Conservation (phyloP, 2,888 invertebrate species). For the Epinotia ramella region DNA sequence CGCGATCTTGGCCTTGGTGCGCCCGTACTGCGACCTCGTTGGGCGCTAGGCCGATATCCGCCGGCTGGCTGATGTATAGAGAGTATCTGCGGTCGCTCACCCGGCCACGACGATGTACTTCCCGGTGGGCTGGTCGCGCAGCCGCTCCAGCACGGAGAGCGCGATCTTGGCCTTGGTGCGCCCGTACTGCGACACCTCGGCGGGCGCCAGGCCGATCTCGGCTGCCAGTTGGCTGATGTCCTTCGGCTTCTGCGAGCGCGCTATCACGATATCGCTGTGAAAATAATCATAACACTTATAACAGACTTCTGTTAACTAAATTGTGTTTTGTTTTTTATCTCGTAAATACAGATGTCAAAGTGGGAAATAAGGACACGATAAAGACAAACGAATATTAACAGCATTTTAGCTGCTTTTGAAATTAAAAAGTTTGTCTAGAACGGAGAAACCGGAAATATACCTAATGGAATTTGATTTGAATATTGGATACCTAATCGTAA, state of each 20-base stretch:
- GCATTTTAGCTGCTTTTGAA: too few species aligned
- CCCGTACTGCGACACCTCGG: conserved; percentile 96
- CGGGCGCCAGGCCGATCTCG: conserved; percentile 93
- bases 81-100: conserved; percentile 68
- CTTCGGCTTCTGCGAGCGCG: conserved; percentile 95
- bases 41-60: conserved; percentile 93
- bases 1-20: conserved; percentile 97
- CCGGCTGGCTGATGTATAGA: conserved; percentile 59
- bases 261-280: conserved; percentile 94
- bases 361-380: too few species aligned
- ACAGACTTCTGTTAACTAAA: too few species aligned
- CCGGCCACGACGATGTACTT: conserved; percentile 98
- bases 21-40: conserved; percentile 96
- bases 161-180: conserved; percentile 97
- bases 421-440: too few species aligned
- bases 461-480: too few species aligned
- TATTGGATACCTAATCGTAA: too few species aligned
- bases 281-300: neutral
- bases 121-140: conserved; percentile 89
- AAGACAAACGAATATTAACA: too few species aligned
- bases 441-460: too few species aligned
- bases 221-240: conserved; percentile 90
- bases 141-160: conserved; percentile 91
- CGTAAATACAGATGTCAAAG: too few species aligned
- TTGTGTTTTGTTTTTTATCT: too few species aligned